Base-by-base conservation (phyloP, 2,888 invertebrate genomes). In the Protonemura montana region DNA sequence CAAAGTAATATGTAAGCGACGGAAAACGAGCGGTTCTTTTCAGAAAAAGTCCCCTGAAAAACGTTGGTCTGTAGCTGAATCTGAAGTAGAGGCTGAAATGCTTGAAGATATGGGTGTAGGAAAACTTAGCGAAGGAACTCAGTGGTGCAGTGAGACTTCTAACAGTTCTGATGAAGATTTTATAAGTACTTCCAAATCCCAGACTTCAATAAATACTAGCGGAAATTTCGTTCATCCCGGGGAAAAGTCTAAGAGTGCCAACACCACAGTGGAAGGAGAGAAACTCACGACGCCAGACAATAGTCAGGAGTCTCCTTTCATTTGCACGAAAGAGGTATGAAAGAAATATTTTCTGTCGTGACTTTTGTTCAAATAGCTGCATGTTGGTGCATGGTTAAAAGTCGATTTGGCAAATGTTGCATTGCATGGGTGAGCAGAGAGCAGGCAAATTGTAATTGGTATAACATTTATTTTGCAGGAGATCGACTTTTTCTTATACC, bases 81-180 rank as follows among this genome's bases (percentile, higher is more conserved):
- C 82, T 76, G 90, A 90, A 41, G 91, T 93, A 77, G 91, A 92
- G 87, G 90, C 92, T 27, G 93, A 93, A 88, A 92, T 93, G 85
- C 89, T 93, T 86, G 92, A 93, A 88, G 94, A 94, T 89, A 93
- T 93, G 92, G 95, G 94, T 81, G 93, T 95, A 27, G 92, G 93
- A 28, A 93, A 94, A 91, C 90, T 95, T 84, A 92, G 93, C 16
- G 93, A 93, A 87, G 92, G 92, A 26, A 6, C 13, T 80, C 26
- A 27, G 27, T 80, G 76, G 76, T 76, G 27, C 26, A 78, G 78
- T n/a, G 78, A 78, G n/a, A 26, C 78, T 13, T 78, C 78, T 2
- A 78, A 28, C 28, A 28, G 28, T 21, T 59, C 59, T 1, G 59
- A 59, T 21, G 59, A 59, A 21, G 13, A 10, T 16, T 1, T 21